Evolutionary conservation across 2,888 invertebrate genomes (phyloP), one percentile per base, ranked within the genome.

Genomic region (Nephrocerus scutellatus): DNA sequence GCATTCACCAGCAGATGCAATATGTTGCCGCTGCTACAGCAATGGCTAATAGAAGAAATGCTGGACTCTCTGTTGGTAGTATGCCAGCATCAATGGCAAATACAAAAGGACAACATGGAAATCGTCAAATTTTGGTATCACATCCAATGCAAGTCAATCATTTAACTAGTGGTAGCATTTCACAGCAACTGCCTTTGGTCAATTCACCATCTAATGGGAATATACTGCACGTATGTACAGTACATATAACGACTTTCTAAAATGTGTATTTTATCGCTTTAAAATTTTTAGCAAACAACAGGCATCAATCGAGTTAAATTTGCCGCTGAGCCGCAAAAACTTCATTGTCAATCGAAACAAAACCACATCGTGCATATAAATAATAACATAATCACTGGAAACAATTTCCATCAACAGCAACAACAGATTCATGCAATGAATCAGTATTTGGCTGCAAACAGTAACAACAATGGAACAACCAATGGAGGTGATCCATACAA

Each of bases 151-250:
- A 57, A 40, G 30, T 68, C 28, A 55, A 56, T 19, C 57, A 59
- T 23, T 46, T 63, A 48, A 26, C 41, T 7, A 54, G 54, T 24
- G 48, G 43, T 18, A 52, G 52, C 10, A 51, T 57, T 6, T 49
- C 60, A 8, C 59, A 59, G 32, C 62, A 64, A 37, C 45, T 66
- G 41, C 67, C 69, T 14, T 49, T 68, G 25, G 60, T 68, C 25
- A 70, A 82, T 64, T 82, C 83, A 51, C 80, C 82, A 49, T 82
- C 83, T 19, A 75, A 74, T 52, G 80, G 80, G 44, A 86, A 82
- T 53, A 77, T 87, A 55, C 72, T 84, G 54, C 79, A 83, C 57
- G 70, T 69, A 52, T 51, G 54, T 46, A n/a, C n/a, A n/a, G n/a
- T n/a, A n/a, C n/a, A n/a, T n/a, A n/a, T n/a, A n/a, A n/a, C n/a